Evolutionary conservation across 2,797 vertebrate genomes (phyloP), one percentile per base, ranked within the genome.

Genomic region (Clamator glandarius): DNA sequence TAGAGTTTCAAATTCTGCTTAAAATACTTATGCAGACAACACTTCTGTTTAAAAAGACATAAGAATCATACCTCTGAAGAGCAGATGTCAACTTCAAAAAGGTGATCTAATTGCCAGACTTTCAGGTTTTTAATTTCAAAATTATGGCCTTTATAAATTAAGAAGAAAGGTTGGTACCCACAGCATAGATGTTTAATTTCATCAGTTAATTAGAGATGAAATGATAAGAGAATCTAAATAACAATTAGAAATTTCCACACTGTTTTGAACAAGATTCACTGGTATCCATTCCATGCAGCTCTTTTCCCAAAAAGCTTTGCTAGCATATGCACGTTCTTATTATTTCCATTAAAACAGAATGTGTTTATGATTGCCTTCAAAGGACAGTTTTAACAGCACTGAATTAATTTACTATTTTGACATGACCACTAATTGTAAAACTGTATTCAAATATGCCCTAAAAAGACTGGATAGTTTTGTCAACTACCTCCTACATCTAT

Each of bases 361-460:
- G 6, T 15, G 88, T 84, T 15, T 66, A 25, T 58, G 66, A 66
- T 76, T 88, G 51, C 80, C 77, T 62, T 89, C 58, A 88, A 90
- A 94, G 73, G 58, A 90, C 52, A 79, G 11, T 51, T 84, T 93
- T 41, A 92, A 87, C 51, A 86, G 51, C 55, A 90, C 9, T 36
- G 15, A 63, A 26, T 26, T 69, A 0, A 42, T 84, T 64, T 55
- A 11, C 51, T 28, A 9, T 55, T 70, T 84, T 83, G 12, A 20
- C 81, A 16, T 1, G 12, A 68, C 8, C 6, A 12, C 7, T 25
- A 7, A 57, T 51, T 3, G 1, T 29, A 48, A 85, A 74, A 29
- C 6, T 39, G 1, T 74, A 29, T 48, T 78, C 20, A 78, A 55
- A 70, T 29, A 48, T 23, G 2, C 8, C 79, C 21, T 44, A 31